phyloP scores from a whole-genome alignment of 2,113 vertebrate genomes.

The Rhynchomys soricoides region DNA sequence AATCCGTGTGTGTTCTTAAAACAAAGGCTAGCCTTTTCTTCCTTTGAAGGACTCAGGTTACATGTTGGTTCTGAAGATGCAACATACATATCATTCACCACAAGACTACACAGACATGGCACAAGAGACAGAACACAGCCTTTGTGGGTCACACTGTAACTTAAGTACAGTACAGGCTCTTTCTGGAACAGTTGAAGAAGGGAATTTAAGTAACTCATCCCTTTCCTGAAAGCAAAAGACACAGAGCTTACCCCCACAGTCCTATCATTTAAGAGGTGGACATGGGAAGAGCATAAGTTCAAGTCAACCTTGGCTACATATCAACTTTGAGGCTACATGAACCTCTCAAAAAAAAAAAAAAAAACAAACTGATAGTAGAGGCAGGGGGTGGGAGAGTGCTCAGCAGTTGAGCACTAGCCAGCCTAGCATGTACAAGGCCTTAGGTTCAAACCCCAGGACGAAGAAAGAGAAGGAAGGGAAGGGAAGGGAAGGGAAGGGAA shows the following conservation, averaged over 20 bases:
- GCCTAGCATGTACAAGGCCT: neutral
- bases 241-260: neutral
- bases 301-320: neutral
- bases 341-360: neutral
- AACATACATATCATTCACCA: neutral
- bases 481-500: too few relatives aligned
- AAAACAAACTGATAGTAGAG: neutral
- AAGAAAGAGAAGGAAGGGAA: neutral
- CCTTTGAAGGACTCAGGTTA: neutral
- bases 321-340: neutral
- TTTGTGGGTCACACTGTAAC: neutral
- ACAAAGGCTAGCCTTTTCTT: neutral
- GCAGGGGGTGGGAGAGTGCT: neutral
- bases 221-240: slow-evolving; percentile 30
- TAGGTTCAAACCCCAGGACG: neutral
- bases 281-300: neutral
- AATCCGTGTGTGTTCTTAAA: neutral
- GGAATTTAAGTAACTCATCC: neutral
- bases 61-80: neutral
- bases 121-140: neutral
- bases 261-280: neutral
- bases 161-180: neutral
- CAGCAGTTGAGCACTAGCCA: neutral
- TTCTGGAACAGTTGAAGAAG: neutral
- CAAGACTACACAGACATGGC: neutral